These are phyloP conservation scores for Cercocebus atys DNA, from an alignment of 2,113 vertebrate species.

Conservation along the genomic window DNA sequence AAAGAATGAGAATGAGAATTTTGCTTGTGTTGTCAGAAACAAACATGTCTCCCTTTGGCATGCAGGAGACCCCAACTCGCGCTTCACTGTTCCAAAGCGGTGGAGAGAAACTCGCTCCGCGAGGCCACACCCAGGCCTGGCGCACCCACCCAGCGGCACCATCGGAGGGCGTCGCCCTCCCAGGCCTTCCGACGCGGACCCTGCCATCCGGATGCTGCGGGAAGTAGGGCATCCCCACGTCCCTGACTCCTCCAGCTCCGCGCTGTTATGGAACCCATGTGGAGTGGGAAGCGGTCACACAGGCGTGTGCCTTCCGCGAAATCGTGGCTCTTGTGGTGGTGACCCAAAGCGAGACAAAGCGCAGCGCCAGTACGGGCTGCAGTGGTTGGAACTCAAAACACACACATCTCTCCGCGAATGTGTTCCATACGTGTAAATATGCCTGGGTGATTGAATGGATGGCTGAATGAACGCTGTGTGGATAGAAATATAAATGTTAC, in stretches of 20 bases:
- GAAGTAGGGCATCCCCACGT: neutral
- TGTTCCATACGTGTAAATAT: neutral
- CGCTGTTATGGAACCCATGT: fast-evolving
- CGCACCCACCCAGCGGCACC: fast-evolving
- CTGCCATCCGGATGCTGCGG: neutral
- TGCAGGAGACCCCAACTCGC: neutral
- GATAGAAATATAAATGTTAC: neutral
- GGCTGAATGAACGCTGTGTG: neutral
- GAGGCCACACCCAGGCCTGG: constrained; percentile 42
- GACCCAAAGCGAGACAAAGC: constrained; percentile 7
- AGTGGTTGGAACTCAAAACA: neutral
- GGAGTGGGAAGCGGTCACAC: neutral
- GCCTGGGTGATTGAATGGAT: neutral
- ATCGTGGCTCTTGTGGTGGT: neutral
- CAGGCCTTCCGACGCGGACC: fast-evolving
- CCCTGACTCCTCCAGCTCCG: neutral
- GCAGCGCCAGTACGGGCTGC: neutral
- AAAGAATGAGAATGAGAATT: neutral
- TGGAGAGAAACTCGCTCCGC: neutral
- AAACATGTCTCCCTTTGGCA: neutral
- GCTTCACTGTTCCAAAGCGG: neutral
- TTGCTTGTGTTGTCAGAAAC: neutral
- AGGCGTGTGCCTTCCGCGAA: neutral
- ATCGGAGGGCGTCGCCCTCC: neutral
- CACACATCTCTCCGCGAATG: neutral